Conservation (phyloP, 2,113 vertebrate genomes). For the Cryptoleucopteryx plumbea region DNA sequence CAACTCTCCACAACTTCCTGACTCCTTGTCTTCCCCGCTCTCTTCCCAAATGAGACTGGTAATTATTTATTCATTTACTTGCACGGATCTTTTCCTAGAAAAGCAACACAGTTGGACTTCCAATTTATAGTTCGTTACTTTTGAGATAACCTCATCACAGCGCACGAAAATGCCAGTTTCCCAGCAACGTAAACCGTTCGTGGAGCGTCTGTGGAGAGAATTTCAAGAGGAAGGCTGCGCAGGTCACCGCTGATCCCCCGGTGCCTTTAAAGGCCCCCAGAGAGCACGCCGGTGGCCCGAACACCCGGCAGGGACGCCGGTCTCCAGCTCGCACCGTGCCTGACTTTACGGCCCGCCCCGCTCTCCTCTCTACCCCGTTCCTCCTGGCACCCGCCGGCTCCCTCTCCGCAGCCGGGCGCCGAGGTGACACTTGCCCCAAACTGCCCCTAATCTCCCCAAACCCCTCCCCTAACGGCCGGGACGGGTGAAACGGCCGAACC, state of each 20-base stretch:
- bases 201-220: fast-evolving
- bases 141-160: neutral
- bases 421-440: neutral
- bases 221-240: neutral
- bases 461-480: too few species aligned
- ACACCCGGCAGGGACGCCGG: too few species aligned
- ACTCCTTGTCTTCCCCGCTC: neutral
- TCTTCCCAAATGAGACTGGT: neutral
- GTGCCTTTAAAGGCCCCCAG: neutral
- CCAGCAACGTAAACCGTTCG: neutral
- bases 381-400: neutral
- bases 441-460: fast-evolving
- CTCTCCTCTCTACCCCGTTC: fast-evolving
- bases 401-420: neutral
- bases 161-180: fast-evolving
- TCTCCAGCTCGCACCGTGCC: fast-evolving
- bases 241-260: fast-evolving
- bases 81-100: neutral
- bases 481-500: neutral
- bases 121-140: neutral
- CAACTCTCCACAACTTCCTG: neutral
- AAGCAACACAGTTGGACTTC: neutral
- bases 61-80: neutral
- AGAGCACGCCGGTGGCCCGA: fast-evolving
- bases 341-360: fast-evolving